phyloP scores from a whole-genome alignment of 2,888 invertebrate genomes.

The Gymnosoma rotundatum region DNA sequence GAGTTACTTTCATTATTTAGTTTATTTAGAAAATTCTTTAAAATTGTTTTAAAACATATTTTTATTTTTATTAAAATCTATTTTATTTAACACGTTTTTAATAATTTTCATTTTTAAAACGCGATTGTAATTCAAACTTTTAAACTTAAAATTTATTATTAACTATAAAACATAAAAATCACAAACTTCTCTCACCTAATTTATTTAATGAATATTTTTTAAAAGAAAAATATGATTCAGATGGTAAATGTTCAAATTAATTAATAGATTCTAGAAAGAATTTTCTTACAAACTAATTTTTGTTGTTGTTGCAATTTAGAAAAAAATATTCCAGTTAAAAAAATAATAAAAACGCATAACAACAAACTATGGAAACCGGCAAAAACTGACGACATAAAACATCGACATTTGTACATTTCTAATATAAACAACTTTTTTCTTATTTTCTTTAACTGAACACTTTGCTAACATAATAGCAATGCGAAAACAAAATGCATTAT shows the following conservation, averaged over 20 bases:
- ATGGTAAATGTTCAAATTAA: not conserved
- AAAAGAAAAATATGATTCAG: conserved; percentile 16
- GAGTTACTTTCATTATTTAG: too few species aligned
- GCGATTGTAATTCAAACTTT: too few species aligned
- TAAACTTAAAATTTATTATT: too few species aligned
- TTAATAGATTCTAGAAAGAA: not conserved
- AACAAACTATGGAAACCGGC: conserved; percentile 33
- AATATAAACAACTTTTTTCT: conserved; percentile 39
- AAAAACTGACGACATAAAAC: conserved; percentile 4
- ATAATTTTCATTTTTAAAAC: too few species aligned
- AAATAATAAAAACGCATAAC: conserved; percentile 37
- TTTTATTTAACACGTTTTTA: too few species aligned
- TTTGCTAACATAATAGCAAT: conserved; percentile 24
- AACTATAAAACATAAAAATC: too few species aligned
- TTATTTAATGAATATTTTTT: not conserved
- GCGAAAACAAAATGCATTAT: conserved; percentile 4
- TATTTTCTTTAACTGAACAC: not conserved
- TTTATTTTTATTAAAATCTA: too few species aligned
- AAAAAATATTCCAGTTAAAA: conserved; percentile 4
- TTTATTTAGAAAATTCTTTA: too few species aligned
- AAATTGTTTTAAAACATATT: too few species aligned
- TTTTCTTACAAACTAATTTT: conserved; percentile 6
- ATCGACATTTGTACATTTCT: conserved; percentile 10
- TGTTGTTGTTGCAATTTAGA: too few species aligned
- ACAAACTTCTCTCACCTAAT: not conserved